Base-by-base conservation (phyloP, 2,797 vertebrate genomes). In the Pangasius krempfi region DNA sequence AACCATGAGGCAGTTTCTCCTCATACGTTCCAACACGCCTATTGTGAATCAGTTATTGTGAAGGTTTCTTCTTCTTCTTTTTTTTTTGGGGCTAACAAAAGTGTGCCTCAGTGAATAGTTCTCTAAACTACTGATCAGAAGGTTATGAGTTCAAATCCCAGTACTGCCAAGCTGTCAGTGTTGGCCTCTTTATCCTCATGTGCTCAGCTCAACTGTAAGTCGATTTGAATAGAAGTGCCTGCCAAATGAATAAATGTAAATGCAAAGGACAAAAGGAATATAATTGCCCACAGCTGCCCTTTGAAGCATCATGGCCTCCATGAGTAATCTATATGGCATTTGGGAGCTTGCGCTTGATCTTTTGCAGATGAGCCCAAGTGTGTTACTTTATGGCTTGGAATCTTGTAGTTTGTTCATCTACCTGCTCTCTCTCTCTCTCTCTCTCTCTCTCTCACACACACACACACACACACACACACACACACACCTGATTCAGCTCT, bases 261-360 rank as follows among this genome's bases (percentile, higher is more conserved):
- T 12, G 33, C 58, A 27, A 81, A 85, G 33, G 82, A 40, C 16
- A 52, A 88, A 37, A 52, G 9, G 33, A 78, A 75, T 79, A 20
- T 54, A 85, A 85, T 44, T 66, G 72, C 50, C 85, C 10, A 1
- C 47, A 72, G 66, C 66, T 68, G 66, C 79, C 40, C 72, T 56
- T 62, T 56, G 87, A 85, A 27, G 58, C 72, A 84, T 40, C 40
- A 68, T 37, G 25, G 86, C 78, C 37, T 44, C 62, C 27, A 33
- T 54, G 78, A 68, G 75, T 66, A 84, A 84, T 84, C 62, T 66
- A 66, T 84, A 84, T 68, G 82, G 82, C 62, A 84, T 84, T 68
- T 84, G 60, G 27, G 81, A 50, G 30, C 58, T 58, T 5, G n/a
- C 2, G 4, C 70, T 64, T 80, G 30, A 80, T 54, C 60, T 83